Conservation (phyloP, 1,140 invertebrate genomes). For the Ylistrum balloti region DNA sequence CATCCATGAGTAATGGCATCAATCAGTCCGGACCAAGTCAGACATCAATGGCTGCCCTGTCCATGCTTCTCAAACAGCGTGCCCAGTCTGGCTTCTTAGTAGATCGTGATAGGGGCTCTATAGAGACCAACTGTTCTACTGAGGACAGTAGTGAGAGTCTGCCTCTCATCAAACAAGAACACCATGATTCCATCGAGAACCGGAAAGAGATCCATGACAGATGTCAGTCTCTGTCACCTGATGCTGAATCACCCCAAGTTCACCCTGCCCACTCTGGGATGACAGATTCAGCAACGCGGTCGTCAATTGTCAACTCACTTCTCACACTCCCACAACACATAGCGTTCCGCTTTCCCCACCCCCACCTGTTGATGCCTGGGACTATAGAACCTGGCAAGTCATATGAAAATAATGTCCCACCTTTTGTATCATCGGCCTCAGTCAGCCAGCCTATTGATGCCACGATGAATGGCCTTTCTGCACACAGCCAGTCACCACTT, state of each 20-base stretch:
- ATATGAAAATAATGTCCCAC: slow-evolving; percentile 44
- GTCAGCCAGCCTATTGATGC: slow-evolving; percentile 40
- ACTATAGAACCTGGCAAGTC: background rate
- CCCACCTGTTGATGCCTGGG: slow-evolving; percentile 53
- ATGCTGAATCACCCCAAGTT: background rate
- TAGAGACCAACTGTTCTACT: slow-evolving; percentile 53
- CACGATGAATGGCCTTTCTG: slow-evolving; percentile 24
- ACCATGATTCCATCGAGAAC: background rate
- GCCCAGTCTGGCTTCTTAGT: slow-evolving; percentile 65
- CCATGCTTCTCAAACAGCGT: slow-evolving; percentile 75
- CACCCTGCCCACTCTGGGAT: slow-evolving; percentile 59
- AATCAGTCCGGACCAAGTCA: slow-evolving; percentile 54
- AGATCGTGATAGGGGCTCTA: slow-evolving; percentile 49
- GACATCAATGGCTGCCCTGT: slow-evolving; percentile 75
- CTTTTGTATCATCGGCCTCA: slow-evolving; percentile 22
- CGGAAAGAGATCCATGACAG: slow-evolving; percentile 31
- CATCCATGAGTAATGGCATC: background rate
- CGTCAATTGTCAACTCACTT: slow-evolving; percentile 61
- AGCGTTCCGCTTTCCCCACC: slow-evolving; percentile 58
- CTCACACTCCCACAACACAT: slow-evolving; percentile 64
- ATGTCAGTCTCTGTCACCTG: background rate
- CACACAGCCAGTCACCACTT: slow-evolving; percentile 50
- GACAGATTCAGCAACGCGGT: slow-evolving; percentile 46
- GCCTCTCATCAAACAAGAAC: slow-evolving; percentile 37
- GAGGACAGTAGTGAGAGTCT: slow-evolving; percentile 56